A percentile compares a stretch with the other conserved stretches of the same genome.
phyloP scores from a whole-genome alignment of 2,888 invertebrate species.

The Dichetophora obliterata region DNA sequence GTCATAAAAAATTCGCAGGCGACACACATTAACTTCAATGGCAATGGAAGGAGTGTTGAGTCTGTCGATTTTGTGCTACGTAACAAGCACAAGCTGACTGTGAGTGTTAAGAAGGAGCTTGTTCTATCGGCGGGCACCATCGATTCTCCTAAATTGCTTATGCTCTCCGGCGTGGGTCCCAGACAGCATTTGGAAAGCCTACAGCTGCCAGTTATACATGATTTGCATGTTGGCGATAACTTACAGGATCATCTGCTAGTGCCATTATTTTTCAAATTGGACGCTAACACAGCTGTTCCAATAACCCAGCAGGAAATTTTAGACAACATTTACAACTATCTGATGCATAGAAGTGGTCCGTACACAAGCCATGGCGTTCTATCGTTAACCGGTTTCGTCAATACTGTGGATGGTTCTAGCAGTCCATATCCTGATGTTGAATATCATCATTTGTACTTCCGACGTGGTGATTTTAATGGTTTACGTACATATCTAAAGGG shows the following conservation, averaged over 20 bases:
- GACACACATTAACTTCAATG: conserved; percentile 72
- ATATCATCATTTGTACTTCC: conserved; percentile 68
- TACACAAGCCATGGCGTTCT: conserved; percentile 59
- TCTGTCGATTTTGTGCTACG: conserved; percentile 71
- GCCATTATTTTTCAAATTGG: conserved; percentile 65
- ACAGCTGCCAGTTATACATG: conserved; percentile 52
- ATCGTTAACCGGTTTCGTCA: conserved; percentile 73
- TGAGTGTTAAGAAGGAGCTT: conserved; percentile 20
- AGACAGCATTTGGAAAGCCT: conserved; percentile 53
- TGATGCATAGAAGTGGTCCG: conserved; percentile 71
- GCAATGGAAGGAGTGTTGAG: conserved; percentile 66
- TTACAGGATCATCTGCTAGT: conserved; percentile 84
- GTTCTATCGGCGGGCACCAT: conserved; percentile 47
- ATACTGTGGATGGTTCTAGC: conserved; percentile 69
- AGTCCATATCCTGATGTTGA: conserved; percentile 74
- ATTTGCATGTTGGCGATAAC: conserved; percentile 76
- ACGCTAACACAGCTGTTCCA: conserved; percentile 52
- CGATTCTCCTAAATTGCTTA: conserved; percentile 64
- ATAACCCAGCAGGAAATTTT: conserved; percentile 57
- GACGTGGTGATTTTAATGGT: conserved; percentile 39
- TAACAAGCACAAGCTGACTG: conserved; percentile 58
- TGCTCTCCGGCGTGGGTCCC: conserved; percentile 67
- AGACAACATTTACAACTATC: conserved; percentile 68
- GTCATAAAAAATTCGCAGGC: conserved; percentile 74
- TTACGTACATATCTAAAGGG: conserved; percentile 58